Evolutionary conservation across 2,888 invertebrate species (phyloP), one percentile per base, ranked within the genome.

Genomic region (Entomobrya multifasciata): DNA sequence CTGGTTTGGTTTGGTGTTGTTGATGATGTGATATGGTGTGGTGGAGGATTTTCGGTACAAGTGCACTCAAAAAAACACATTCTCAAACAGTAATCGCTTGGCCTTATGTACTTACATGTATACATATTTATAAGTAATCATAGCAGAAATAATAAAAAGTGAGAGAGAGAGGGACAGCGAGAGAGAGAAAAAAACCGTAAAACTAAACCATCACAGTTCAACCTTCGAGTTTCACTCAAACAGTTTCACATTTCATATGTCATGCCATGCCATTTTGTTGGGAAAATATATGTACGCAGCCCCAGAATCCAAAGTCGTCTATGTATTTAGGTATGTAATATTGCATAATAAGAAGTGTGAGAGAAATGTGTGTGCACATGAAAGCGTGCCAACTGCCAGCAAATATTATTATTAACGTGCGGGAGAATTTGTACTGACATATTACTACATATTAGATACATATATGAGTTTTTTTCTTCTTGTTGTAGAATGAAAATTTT

Each of bases 361-460:
- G 65, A 6, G n/a, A n/a, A n/a, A 13, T 60, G 27, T 72, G 10
- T 72, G 15, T 78, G 47, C 44, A 44, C 25, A 25, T 49, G 79
- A 70, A 74, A 74, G 76, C 74, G 84, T 84, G 84, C 70, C 84
- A 84, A 84, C 77, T 78, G 78, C 84, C 52, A 76, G 70, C 77
- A 84, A 84, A 84, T 84, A 84, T 84, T 84, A 74, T 57, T 82
- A 83, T 65, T 76, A 65, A 65, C 60, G 60, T 49, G 22, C 57
- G 78, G 13, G 47, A 17, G 57, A 77, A 84, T 70, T 78, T 55
- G 27, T 27, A 41, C 57, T 67, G 84, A 77, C 76, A 57, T 78
- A 57, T 78, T 84, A 36, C 36, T 36, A 36, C 36, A 8, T n/a
- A n/a, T n/a, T n/a, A n/a, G n/a, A n/a, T n/a, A 8, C 8, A 36